Conservation (phyloP, 2,113 vertebrate species). For the Triplophysa rosa region DNA sequence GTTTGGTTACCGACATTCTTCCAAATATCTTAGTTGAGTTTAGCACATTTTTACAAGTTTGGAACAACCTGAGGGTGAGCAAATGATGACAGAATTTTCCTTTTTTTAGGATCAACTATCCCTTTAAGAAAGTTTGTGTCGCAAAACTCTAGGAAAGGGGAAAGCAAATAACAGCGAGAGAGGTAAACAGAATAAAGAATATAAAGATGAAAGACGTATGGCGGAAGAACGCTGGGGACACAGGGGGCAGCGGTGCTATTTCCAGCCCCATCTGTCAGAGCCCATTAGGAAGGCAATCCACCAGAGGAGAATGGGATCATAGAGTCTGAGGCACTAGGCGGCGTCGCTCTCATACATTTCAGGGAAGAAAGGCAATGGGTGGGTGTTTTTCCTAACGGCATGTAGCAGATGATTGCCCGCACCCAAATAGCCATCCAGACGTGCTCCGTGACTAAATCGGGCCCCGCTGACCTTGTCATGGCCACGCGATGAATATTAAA, state of each 20-base stretch:
- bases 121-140: conserved; percentile 1
- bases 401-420: conserved; percentile 73
- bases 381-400: conserved; percentile 69
- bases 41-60: no score
- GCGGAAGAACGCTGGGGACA: conserved; percentile 51
- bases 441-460: conserved; percentile 68
- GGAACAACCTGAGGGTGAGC: no score
- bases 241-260: conserved; percentile 66
- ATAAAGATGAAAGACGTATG: conserved; percentile 34
- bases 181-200: conserved; percentile 39
- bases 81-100: no score
- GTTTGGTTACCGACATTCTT: no score
- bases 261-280: conserved; percentile 74
- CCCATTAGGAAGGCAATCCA: conserved; percentile 76
- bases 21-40: no score
- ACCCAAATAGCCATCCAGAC: conserved; percentile 69
- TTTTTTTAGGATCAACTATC: no score
- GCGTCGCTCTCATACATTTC: conserved; percentile 72
- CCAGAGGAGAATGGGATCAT: conserved; percentile 77
- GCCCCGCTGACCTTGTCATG: conserved; percentile 73
- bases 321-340: conserved; percentile 70
- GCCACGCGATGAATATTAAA: conserved; percentile 73
- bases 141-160: conserved; percentile 42
- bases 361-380: conserved; percentile 71
- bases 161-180: conserved; percentile 16